These are phyloP conservation scores for Creontiades dilutus DNA, from an alignment of 2,888 invertebrate genomes.

Conservation along the genomic window DNA sequence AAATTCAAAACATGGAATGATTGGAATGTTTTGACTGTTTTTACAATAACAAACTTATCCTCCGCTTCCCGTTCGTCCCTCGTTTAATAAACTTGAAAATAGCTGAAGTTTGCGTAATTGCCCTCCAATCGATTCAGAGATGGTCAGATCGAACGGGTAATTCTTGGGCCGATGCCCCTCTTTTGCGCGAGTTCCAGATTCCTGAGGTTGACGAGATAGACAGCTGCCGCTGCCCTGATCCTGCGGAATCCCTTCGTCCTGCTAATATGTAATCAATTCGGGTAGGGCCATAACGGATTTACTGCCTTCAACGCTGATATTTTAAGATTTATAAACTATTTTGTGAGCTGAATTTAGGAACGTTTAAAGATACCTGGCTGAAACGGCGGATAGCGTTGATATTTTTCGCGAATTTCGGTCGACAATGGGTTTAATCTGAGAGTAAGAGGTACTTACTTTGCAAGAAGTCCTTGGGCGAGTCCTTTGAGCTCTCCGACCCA, in stretches of 20 bases:
- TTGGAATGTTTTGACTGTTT: no score
- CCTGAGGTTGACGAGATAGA: conserved; percentile 38
- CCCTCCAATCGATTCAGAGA: not conserved
- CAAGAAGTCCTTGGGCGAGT: conserved; percentile 43
- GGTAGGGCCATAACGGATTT: conserved; percentile 1
- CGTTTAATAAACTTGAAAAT: no score
- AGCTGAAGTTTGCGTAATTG: no score
- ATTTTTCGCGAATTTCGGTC: not conserved
- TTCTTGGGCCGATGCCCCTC: not conserved
- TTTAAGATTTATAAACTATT: not conserved
- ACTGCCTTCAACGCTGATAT: not conserved
- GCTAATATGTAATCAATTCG: conserved; percentile 40
- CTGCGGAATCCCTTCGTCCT: conserved; percentile 2
- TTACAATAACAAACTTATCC: no score
- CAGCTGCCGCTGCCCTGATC: conserved; percentile 43
- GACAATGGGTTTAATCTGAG: not conserved
- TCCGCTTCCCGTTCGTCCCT: no score
- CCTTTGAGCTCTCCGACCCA: not conserved
- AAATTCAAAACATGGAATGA: no score
- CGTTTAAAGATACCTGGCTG: not conserved
- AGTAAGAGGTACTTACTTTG: conserved; percentile 16
- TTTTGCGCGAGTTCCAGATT: conserved; percentile 41
- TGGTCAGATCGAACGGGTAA: not conserved
- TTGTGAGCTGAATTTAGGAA: not conserved
- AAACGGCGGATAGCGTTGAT: not conserved